Conservation (phyloP, 2,113 vertebrate species). For the Scartelaos histophorus region DNA sequence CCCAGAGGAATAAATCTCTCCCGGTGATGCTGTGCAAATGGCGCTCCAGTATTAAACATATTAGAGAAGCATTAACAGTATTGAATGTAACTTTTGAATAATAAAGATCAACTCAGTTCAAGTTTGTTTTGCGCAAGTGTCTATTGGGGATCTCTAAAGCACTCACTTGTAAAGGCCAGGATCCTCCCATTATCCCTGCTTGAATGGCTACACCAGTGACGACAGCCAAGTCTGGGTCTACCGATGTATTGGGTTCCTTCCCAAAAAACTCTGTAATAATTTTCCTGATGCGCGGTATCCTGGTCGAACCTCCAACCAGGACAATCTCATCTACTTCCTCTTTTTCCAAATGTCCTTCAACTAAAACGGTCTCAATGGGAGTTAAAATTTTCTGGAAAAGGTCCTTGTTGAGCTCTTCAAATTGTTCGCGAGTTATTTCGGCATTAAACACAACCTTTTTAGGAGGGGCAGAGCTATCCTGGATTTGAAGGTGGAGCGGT, state of each 20-base stretch:
- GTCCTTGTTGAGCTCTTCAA: slow-evolving; percentile 89
- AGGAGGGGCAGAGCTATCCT: neutral
- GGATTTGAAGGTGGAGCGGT: slow-evolving; percentile 71
- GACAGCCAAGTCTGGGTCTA: slow-evolving; percentile 94
- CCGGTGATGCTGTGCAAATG: slow-evolving; percentile 5
- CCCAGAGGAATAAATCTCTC: slow-evolving; percentile 1
- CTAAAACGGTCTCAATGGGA: slow-evolving; percentile 86
- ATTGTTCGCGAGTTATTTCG: slow-evolving; percentile 82
- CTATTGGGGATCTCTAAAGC: slow-evolving; percentile 95
- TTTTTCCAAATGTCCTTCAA: slow-evolving; percentile 84
- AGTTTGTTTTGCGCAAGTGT: slow-evolving; percentile 93
- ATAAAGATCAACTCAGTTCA: slow-evolving; percentile 74
- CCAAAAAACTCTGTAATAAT: slow-evolving; percentile 91
- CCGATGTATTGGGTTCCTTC: slow-evolving; percentile 93
- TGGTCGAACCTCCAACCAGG: slow-evolving; percentile 93
- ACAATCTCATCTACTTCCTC: slow-evolving; percentile 92
- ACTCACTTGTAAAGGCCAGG: slow-evolving; percentile 97
- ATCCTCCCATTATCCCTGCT: slow-evolving; percentile 93
- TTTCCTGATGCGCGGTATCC: slow-evolving; percentile 89
- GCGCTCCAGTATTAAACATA: slow-evolving; percentile 12
- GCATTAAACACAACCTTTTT: slow-evolving; percentile 78
- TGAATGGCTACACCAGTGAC: slow-evolving; percentile 93
- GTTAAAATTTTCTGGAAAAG: slow-evolving; percentile 94
- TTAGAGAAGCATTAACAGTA: slow-evolving; percentile 24
- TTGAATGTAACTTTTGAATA: neutral